These are phyloP conservation scores for Antennarius striatus DNA, from an alignment of 2,113 vertebrate genomes.

Conservation along the genomic window DNA sequence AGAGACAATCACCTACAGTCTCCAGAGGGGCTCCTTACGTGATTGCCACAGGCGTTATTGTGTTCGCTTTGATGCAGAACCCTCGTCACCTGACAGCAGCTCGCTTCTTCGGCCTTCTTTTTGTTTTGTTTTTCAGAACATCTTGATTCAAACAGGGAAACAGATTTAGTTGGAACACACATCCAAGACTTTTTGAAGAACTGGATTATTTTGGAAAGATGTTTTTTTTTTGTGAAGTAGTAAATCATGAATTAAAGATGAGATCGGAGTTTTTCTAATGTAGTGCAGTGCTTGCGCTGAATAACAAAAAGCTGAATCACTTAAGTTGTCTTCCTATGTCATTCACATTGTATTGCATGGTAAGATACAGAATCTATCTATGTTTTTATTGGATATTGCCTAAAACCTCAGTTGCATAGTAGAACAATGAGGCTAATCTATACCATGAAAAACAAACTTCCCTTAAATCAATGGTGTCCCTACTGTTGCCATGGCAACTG, in stretches of 20 bases:
- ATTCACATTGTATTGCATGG: slow-evolving; percentile 31
- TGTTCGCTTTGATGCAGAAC: slow-evolving; percentile 29
- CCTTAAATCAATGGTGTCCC: slow-evolving; percentile 1
- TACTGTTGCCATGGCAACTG: slow-evolving; percentile 64
- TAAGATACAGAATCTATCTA: slow-evolving; percentile 7
- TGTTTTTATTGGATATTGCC: slow-evolving; percentile 23
- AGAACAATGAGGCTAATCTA: slow-evolving; percentile 37
- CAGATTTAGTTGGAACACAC: slow-evolving; percentile 13
- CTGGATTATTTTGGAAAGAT: slow-evolving; percentile 50
- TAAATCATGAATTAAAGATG: slow-evolving; percentile 68
- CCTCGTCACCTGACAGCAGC: slow-evolving; percentile 37
- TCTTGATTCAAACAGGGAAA: slow-evolving; percentile 11
- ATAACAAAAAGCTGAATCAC: slow-evolving; percentile 57
- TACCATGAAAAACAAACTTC: slow-evolving; percentile 41
- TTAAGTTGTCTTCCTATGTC: slow-evolving; percentile 32
- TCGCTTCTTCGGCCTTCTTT: background rate
- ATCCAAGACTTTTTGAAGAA: slow-evolving; percentile 21
- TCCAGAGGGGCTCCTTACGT: slow-evolving; percentile 24
- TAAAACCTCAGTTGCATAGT: background rate
- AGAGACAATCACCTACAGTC: slow-evolving; percentile 25
- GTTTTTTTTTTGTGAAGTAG: slow-evolving; percentile 35
- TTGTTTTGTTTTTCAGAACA: background rate
- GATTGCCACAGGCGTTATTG: slow-evolving; percentile 29
- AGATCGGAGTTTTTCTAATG: slow-evolving; percentile 50
- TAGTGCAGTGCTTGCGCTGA: slow-evolving; percentile 28